phyloP scores from a whole-genome alignment of 2,888 invertebrate species.

The Leptarthrus brevirostris region DNA sequence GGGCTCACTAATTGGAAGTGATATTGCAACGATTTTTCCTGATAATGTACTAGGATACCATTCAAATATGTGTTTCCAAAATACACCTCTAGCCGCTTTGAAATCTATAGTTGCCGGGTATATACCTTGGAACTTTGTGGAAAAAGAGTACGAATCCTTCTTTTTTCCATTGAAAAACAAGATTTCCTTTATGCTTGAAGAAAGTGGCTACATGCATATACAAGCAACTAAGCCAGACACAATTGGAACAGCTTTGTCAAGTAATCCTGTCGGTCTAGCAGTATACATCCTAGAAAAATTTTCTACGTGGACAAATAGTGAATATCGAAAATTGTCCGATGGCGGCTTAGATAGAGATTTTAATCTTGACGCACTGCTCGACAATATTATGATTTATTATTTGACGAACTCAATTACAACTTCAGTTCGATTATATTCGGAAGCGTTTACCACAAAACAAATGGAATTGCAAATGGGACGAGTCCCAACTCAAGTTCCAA shows the following conservation, averaged over 20 bases:
- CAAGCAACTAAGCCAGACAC: conserved; percentile 89
- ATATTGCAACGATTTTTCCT: conserved; percentile 73
- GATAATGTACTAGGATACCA: conserved; percentile 69
- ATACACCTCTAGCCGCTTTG: conserved; percentile 59
- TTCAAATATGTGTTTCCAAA: conserved; percentile 70
- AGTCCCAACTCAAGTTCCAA: conserved; percentile 59
- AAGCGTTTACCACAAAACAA: conserved; percentile 67
- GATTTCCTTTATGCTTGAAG: conserved; percentile 57
- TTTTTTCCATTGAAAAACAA: conserved; percentile 63
- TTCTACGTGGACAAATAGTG: conserved; percentile 76
- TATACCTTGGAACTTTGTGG: conserved; percentile 70
- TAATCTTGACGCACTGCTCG: conserved; percentile 77
- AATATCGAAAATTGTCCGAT: conserved; percentile 69
- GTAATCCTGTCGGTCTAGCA: conserved; percentile 83
- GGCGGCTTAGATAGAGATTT: conserved; percentile 76
- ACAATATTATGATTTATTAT: conserved; percentile 89
- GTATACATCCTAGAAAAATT: conserved; percentile 89
- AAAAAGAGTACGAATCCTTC: conserved; percentile 63
- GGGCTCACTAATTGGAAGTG: conserved; percentile 73
- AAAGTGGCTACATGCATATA: conserved; percentile 73
- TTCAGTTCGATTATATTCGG: conserved; percentile 80
- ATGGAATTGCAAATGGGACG: conserved; percentile 63
- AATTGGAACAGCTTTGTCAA: conserved; percentile 75
- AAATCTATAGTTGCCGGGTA: conserved; percentile 66
- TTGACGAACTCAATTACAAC: conserved; percentile 78